Evolutionary conservation across 2,888 invertebrate genomes (phyloP), one percentile per base, ranked within the genome.

Genomic region (Parnassius smintheus): DNA sequence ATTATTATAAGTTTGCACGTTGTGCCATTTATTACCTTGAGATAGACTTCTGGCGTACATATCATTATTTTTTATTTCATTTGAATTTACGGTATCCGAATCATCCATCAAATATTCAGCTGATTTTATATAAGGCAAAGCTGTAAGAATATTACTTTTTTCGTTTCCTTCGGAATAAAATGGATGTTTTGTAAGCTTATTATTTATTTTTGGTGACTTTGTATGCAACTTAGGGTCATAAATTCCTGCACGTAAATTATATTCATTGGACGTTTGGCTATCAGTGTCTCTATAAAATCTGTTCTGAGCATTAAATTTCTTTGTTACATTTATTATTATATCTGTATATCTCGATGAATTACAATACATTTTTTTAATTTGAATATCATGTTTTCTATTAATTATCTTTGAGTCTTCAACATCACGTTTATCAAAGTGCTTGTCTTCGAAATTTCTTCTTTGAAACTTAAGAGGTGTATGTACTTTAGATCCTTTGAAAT

Each of bases 1-100:
- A 64, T 86, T 87, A 68, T 68, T 86, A 61, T 84, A 87, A 3
- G 85, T 79, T 70, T 85, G 87, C 1, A 86, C 80, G 67, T 88
- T 88, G 67, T 88, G 88, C 90, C 90, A 90, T 70, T 87, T 88
- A 67, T 88, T 84, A 44, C 68, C 76, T 59, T 70, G 74, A 25
- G 81, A 73, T 66, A 88, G 73, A 65, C 78, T 85, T 73, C 78
- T 82, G 8, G 77, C 71, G 66, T 85, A 84, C 67, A 83, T 77
- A 22, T 83, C 76, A 55, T 72, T 70, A 50, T 54, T 57, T 8
- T 50, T 53, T 2, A 59, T 71, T 4, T 72, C 71, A 7, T 70
- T 71, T 46, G 75, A 68, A 9, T 73, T 3, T n/a, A 13, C 65
- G 57, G 80, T 76, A 50, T 76, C 75, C 2, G 25, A 9, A 2